phyloP scores from a whole-genome alignment of 2,113 vertebrate species.

The Neodon shergylaensis region DNA sequence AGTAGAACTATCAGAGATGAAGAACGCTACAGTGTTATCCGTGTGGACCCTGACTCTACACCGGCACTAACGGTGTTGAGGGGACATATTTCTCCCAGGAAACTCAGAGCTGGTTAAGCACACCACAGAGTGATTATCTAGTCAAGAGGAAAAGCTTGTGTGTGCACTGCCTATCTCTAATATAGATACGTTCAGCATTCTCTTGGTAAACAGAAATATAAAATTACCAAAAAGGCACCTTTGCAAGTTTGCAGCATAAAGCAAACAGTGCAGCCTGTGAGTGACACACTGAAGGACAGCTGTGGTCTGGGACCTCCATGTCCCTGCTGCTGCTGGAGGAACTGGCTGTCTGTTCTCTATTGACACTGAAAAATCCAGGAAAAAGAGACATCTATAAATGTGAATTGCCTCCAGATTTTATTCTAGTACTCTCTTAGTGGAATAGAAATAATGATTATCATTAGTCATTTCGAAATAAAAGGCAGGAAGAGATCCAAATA shows the following conservation, averaged over 20 bases:
- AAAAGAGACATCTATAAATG: neutral
- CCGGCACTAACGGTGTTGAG: neutral
- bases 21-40: neutral
- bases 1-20: neutral
- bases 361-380: neutral
- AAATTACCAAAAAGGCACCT: neutral
- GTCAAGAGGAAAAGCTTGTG: neutral
- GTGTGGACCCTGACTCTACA: neutral
- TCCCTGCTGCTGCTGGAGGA: neutral
- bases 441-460: slow-evolving; percentile 2
- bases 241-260: neutral
- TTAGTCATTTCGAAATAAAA: neutral
- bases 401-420: neutral
- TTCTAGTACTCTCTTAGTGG: neutral
- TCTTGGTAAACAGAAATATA: slow-evolving; percentile 22
- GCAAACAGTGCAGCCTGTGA: neutral
- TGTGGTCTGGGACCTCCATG: neutral
- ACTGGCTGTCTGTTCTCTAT: neutral
- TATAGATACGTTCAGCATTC: neutral
- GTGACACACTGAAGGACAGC: neutral
- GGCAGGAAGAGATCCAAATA: neutral
- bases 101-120: neutral
- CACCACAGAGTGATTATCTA: neutral
- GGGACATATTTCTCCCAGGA: neutral
- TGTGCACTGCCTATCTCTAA: neutral